Base-by-base conservation (phyloP, 2,888 invertebrate species). In the Vannuccia rotundouncinata region DNA sequence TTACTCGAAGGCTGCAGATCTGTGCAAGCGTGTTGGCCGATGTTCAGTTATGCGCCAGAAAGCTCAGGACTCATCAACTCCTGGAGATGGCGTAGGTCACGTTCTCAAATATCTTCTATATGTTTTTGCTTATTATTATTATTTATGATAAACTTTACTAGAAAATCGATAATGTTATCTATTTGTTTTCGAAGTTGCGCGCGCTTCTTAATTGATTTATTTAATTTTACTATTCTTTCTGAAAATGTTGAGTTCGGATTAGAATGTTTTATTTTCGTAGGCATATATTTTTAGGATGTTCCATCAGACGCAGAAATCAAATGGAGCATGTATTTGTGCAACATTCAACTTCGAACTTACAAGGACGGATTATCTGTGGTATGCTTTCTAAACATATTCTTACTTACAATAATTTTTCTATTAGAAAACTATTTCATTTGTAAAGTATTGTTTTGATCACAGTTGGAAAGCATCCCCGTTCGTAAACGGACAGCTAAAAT, bases 311-410 rank as follows among this genome's bases (percentile, higher is more conserved):
- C 83, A 83, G 92, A 92, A 82, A 90, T 92, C 22, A 92, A 92
- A 84, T 93, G 91, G 84, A 91, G 91, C 83, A 90, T 92, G 79
- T 91, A 92, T 84, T 85, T 90, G 22, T 92, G 92, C 85, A 90
- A 91, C 83, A 87, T 91, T 0, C 91, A 91, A 83, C 85, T 91
- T 81, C 91, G 91, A 79, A 91, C 91, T 83, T 88, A 89, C 10
- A 89, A 90, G 80, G 90, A 91, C 85, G 92, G 89, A 0, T 85
- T 88, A 59, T 84, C 84, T 25, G 85, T 88, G 31, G 84, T 84
- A 82, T 81, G 82, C 79, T 66, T 1, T 29, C 45, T 27, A 73
- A 78, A 73, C 25, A 1, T 59, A 74, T 30, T 31, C 31, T 80
- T 17, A 73, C 66, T 78, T 45, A 13, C n/a, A 1, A 1, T 75